Conservation (phyloP, 2,797 vertebrate species). For the Sebastes melanostomus region DNA sequence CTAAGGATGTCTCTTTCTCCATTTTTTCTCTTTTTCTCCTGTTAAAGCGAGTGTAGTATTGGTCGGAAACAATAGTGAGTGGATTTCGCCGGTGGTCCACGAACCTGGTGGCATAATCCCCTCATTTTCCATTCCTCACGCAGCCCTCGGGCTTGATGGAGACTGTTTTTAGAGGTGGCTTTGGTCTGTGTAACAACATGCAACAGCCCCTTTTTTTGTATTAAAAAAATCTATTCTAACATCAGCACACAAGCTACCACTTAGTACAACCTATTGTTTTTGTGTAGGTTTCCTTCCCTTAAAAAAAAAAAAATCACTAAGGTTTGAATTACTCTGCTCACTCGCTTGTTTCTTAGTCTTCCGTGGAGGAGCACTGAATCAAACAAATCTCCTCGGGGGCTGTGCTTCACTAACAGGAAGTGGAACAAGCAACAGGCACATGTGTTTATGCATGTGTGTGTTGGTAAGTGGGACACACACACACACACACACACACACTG, state of each 20-base stretch:
- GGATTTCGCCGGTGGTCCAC: conserved; percentile 52
- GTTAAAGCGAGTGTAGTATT: conserved; percentile 48
- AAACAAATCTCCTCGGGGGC: conserved; percentile 73
- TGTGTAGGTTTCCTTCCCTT: conserved; percentile 28
- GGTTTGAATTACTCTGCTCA: conserved; percentile 70
- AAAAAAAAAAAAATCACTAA: conserved; percentile 29
- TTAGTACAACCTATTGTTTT: conserved; percentile 63
- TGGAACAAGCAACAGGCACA: conserved; percentile 63
- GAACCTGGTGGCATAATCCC: conserved; percentile 67
- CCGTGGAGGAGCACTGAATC: conserved; percentile 59
- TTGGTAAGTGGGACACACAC: not conserved
- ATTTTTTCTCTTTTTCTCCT: not conserved
- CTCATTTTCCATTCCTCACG: conserved; percentile 71
- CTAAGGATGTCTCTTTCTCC: conserved; percentile 46
- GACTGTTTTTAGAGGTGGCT: conserved; percentile 71
- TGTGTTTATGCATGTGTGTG: conserved; percentile 30
- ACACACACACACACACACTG: not conserved
- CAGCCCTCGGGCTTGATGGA: conserved; percentile 61
- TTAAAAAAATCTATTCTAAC: conserved; percentile 66
- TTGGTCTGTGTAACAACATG: conserved; percentile 71
- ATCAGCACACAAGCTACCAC: conserved; percentile 60
- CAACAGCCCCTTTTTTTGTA: conserved; percentile 37
- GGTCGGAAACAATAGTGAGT: conserved; percentile 61
- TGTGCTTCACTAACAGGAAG: conserved; percentile 69
- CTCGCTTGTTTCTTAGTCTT: conserved; percentile 66